Conservation (phyloP, 1,140 invertebrate species). For the Olivierus martensii region DNA sequence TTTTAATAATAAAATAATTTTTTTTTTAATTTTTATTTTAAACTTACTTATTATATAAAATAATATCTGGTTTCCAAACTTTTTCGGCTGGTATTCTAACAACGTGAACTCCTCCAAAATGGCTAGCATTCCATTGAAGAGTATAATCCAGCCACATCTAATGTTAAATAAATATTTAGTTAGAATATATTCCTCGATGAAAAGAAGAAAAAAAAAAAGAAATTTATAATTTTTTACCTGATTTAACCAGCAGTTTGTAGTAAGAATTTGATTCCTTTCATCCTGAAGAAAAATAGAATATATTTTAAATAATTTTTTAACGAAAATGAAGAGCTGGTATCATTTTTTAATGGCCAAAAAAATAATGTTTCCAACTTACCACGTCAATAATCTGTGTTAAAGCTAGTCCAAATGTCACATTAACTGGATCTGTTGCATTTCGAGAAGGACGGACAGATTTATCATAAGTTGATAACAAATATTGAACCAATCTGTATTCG, state of each 20-base stretch:
- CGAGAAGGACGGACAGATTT: constrained; percentile 31
- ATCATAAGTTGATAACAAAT: constrained; percentile 32
- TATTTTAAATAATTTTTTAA: too few species aligned
- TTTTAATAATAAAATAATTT: too few species aligned
- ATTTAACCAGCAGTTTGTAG: constrained; percentile 39
- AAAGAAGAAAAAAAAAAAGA: background rate
- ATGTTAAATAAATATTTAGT: constrained; percentile 16
- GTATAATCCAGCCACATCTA: constrained; percentile 25
- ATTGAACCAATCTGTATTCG: constrained; percentile 25
- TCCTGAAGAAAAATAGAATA: constrained; percentile 25
- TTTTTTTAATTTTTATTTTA: too few species aligned
- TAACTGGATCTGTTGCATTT: constrained; percentile 28
- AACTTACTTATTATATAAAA: constrained; percentile 41
- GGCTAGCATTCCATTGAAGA: constrained; percentile 36
- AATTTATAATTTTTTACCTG: constrained; percentile 26
- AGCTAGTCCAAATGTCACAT: constrained; percentile 35
- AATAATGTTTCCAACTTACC: constrained; percentile 23
- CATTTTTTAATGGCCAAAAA: background rate
- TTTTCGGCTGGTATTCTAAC: constrained; percentile 42
- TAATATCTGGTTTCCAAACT: constrained; percentile 45
- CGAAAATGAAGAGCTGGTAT: background rate
- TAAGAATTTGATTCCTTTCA: constrained; percentile 37
- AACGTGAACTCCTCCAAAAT: constrained; percentile 40
- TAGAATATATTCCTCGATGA: background rate
- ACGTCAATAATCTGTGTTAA: constrained; percentile 38